Evolutionary conservation across 2,113 vertebrate genomes (phyloP).

Genomic region (Crotophaga sulcirostris): DNA sequence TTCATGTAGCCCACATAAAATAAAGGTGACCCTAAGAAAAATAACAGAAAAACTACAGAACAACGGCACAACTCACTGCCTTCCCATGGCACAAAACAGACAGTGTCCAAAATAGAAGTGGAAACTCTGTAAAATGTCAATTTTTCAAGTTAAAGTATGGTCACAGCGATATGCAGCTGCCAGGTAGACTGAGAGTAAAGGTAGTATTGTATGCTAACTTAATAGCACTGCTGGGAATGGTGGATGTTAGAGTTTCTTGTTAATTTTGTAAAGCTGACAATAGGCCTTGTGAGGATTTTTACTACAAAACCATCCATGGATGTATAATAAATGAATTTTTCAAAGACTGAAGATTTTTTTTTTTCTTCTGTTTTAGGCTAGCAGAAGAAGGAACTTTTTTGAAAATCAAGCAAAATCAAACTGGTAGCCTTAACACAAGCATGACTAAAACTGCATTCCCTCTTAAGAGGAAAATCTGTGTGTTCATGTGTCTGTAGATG

Average conservation of each 20-base stretch:
- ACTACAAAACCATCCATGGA: slow-evolving; percentile 41
- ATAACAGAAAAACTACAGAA: background rate
- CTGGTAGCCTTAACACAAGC: background rate
- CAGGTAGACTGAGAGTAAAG: background rate
- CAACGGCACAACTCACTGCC: background rate
- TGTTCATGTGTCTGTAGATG: background rate
- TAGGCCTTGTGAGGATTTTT: slow-evolving; percentile 48
- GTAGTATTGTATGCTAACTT: background rate
- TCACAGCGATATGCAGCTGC: background rate
- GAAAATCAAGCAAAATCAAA: background rate
- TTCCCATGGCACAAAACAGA: background rate
- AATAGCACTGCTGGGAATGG: slow-evolving; percentile 29
- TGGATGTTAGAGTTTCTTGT: slow-evolving; percentile 53
- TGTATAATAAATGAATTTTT: slow-evolving; percentile 70
- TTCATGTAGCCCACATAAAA: background rate
- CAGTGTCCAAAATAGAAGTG: background rate
- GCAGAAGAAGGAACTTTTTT: background rate
- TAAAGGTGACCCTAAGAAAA: background rate
- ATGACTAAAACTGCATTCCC: background rate
- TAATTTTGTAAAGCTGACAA: slow-evolving; percentile 54
- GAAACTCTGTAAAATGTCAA: background rate
- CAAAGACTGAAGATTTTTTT: background rate
- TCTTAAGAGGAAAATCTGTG: background rate
- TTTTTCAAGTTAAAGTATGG: background rate
- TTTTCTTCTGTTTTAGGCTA: background rate